phyloP scores from a whole-genome alignment of 2,888 invertebrate species.

The Mythimna pallens region DNA sequence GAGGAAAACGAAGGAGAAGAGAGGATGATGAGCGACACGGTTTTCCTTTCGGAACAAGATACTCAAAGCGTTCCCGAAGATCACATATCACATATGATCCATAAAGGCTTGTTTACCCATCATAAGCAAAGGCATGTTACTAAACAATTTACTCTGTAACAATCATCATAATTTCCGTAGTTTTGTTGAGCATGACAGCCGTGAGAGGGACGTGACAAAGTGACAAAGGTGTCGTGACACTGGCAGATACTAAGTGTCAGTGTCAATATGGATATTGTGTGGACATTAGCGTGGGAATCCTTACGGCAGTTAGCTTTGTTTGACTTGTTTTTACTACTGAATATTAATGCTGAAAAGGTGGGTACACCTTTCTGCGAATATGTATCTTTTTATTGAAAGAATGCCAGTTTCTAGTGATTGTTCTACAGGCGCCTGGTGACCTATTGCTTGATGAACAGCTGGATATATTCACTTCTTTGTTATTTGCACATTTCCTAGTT shows the following conservation, averaged over 20 bases:
- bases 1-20: too few relatives aligned
- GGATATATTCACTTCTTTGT: neutral
- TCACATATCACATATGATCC: too few relatives aligned
- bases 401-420: slow-evolving; percentile 5
- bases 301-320: slow-evolving; percentile 49
- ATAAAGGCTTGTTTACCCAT: slow-evolving; percentile 18
- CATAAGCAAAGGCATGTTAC: slow-evolving; percentile 11
- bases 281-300: slow-evolving; percentile 74
- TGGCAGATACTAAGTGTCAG: slow-evolving; percentile 67
- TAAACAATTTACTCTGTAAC: slow-evolving; percentile 36
- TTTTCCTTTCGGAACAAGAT: too few relatives aligned
- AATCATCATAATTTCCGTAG: slow-evolving; percentile 46
- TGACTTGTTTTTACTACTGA: slow-evolving; percentile 57
- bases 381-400: neutral
- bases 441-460: neutral
- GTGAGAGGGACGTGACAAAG: slow-evolving; percentile 50
- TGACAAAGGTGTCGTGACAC: slow-evolving; percentile 75
- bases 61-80: too few relatives aligned
- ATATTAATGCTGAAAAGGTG: slow-evolving; percentile 40
- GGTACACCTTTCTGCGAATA: slow-evolving; percentile 33
- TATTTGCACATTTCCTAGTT: neutral
- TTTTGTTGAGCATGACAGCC: slow-evolving; percentile 31
- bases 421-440: neutral
- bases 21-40: too few relatives aligned
- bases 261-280: slow-evolving; percentile 69